Evolutionary conservation across 2,113 vertebrate genomes (phyloP), one percentile per base, ranked within the genome.

Genomic region (Montifringilla adamsi): DNA sequence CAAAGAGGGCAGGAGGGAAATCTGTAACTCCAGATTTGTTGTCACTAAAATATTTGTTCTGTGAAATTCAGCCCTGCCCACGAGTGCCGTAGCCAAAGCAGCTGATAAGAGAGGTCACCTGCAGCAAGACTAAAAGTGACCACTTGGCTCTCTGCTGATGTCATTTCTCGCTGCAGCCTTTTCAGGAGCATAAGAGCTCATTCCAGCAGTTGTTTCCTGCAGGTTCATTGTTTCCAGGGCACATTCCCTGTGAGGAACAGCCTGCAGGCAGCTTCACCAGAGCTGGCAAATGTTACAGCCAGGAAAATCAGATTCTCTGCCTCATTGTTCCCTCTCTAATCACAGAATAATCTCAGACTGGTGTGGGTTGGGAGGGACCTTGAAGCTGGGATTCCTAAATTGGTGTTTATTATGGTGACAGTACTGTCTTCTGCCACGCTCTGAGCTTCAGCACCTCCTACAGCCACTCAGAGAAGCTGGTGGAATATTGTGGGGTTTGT

Each of bases 381-480:
- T 31, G 72, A 56, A 16, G 41, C 53, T 10, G n/a, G 20, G 15
- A 47, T 79, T 69, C n/a, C 72, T 33, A 24, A 67, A 53, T 0
- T 28, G 52, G 30, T 52, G 27, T 46, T 56, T 43, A 6, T 49
- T 56, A 3, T 8, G 41, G 28, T 33, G 33, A 49, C 59, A 58
- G 3, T 10, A 5, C 14, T 30, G 1, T 30, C 43, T 52, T 30
- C 39, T 59, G 46, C 7, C 3, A 4, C 11, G 15, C 31, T 35
- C 37, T 37, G 66, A 68, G 43, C 21, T 33, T 55, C 74, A 50
- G 30, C 53, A 24, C 41, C 59, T 69, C n/a, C 62, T 27, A 30
- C 6, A 4, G 30, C 27, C 2, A 0, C 63, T 21, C 18, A 2
- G 26, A 3, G 24, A 43, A 2, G 5, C 64, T 35, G 47, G 6